Percentiles rank a stretch among this genome's conserved stretches.
phyloP scores from a whole-genome alignment of 2,797 vertebrate species.

The Odontamblyopus lacepedii region DNA sequence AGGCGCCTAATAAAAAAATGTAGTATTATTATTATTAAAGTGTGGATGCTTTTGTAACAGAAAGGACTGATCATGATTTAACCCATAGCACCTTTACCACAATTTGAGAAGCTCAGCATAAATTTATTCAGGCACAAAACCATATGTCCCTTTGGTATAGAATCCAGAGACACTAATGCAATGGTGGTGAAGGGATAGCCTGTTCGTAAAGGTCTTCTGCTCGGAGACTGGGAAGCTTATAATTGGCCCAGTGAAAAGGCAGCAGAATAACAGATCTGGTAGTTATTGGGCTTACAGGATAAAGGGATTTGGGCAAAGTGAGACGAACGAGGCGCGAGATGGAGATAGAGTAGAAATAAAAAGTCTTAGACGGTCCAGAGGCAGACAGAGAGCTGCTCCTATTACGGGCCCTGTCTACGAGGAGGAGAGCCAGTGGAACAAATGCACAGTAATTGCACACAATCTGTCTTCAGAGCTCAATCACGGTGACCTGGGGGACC shows the following conservation, averaged over 20 bases:
- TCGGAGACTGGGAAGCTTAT: constrained; percentile 36
- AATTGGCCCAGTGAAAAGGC: constrained; percentile 47
- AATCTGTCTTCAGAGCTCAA: constrained; percentile 74
- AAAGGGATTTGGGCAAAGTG: constrained; percentile 33
- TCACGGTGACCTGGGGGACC: constrained; percentile 61
- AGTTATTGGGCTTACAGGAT: constrained; percentile 29
- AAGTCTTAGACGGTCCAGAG: constrained; percentile 42
- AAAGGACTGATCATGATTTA: too few relatives aligned
- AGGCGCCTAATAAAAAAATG: too few relatives aligned
- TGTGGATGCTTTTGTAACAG: too few relatives aligned
- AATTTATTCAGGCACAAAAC: not conserved
- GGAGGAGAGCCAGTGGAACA: constrained; percentile 56
- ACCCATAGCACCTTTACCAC: too few relatives aligned
- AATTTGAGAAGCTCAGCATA: not conserved
- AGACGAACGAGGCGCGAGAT: not conserved
- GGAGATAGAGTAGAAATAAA: constrained; percentile 28
- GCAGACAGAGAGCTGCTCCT: constrained; percentile 39
- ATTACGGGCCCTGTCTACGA: constrained; percentile 45
- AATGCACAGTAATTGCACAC: constrained; percentile 74
- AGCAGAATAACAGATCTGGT: constrained; percentile 21
- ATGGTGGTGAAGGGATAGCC: not conserved
- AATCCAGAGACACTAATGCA: not conserved
- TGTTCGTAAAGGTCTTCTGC: constrained; percentile 25
- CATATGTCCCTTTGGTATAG: too few relatives aligned
- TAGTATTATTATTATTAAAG: too few relatives aligned